A percentile compares a stretch with the other conserved stretches of the same genome.
phyloP scores from a whole-genome alignment of 1,140 invertebrate genomes.

The Drosophila baimaii region DNA sequence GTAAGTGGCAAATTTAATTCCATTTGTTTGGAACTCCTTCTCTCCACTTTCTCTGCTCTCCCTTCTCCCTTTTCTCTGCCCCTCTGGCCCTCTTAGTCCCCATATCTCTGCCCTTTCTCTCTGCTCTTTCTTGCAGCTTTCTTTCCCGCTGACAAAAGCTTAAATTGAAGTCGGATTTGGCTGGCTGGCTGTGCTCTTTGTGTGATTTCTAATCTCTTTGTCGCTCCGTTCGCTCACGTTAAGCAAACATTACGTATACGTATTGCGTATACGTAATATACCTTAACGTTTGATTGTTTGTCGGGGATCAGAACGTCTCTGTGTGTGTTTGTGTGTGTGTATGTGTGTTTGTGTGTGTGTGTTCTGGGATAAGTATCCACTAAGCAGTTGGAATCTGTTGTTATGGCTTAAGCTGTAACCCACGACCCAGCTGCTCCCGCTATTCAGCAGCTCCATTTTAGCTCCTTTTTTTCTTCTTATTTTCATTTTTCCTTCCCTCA shows the following conservation, averaged over 20 bases:
- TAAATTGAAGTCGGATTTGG: constrained; percentile 50
- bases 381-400: constrained; percentile 79
- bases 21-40: constrained; percentile 29
- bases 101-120: background rate
- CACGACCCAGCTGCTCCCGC: constrained; percentile 48
- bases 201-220: constrained; percentile 60
- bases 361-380: constrained; percentile 73
- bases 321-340: background rate
- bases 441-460: constrained; percentile 11
- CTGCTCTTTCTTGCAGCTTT: constrained; percentile 7
- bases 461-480: constrained; percentile 15
- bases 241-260: constrained; percentile 75
- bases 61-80: background rate
- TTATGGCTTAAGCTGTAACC: constrained; percentile 62
- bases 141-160: constrained; percentile 42
- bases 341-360: background rate
- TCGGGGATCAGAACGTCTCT: constrained; percentile 15
- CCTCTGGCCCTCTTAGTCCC: no score
- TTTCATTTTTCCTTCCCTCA: background rate
- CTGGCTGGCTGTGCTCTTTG: constrained; percentile 43
- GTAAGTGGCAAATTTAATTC: constrained; percentile 46
- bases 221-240: constrained; percentile 57
- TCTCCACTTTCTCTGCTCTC: background rate
- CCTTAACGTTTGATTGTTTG: constrained; percentile 52
- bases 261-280: constrained; percentile 63